Evolutionary conservation across 2,113 vertebrate genomes (phyloP), one percentile per base, ranked within the genome.

Genomic region (Nanorana parkeri): DNA sequence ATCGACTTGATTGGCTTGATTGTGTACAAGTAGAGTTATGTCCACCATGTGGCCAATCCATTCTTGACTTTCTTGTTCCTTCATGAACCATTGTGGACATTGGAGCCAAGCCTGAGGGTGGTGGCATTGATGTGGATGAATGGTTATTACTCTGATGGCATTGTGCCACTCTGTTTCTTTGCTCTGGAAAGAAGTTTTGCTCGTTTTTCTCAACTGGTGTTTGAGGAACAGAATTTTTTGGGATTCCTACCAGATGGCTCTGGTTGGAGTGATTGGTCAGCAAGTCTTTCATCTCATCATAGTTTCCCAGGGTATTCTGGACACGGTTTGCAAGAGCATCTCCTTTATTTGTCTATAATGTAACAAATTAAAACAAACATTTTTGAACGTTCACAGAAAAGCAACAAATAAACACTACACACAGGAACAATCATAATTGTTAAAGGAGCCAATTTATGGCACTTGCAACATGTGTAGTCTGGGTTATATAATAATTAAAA

Each of bases 221-320:
- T 89, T 96, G 96, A 19, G 96, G 90, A 84, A 94, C 91, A 85
- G 94, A 93, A 94, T 93, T 95, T 91, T 98, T 98, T 88, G 97
- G 96, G 86, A 99, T 98, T 85, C 97, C 97, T 86, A 98, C 97
- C 85, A 99, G 92, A 86, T 99, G 97, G 86, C 96, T 98, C 92
- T 99, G 96, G 89, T 97, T 99, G 77, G 96, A 96, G 85, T 97
- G 96, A 90, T 94, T 97, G 84, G 96, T 97, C 89, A 98, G 86
- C 76, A 98, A 91, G 87, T 98, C 96, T 87, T 98, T 98, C 96
- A 98, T 97, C 89, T 98, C 96, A 85, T 98, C 97, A 13, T 97
- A 98, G 88, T 96, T 97, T 86, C 97, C 96, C 91, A 98, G 81
- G 0, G 96, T 98, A 88, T 95, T 97, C 93, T 98, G 96, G 86